Conservation (phyloP, 2,797 vertebrate genomes). For the Hypotaenidia philippensis region DNA sequence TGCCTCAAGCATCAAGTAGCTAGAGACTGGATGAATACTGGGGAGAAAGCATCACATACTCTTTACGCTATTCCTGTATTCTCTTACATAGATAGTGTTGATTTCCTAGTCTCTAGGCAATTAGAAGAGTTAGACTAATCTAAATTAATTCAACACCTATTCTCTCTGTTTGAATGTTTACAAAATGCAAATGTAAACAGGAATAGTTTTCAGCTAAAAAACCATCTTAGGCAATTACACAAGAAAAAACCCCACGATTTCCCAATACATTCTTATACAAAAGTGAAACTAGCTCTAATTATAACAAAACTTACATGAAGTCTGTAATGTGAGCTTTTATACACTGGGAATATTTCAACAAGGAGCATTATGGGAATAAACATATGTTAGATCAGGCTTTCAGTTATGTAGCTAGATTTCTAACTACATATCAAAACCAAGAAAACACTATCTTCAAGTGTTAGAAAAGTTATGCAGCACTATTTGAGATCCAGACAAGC, state of each 20-base stretch:
- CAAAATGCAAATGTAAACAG: background rate
- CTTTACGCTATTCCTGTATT: background rate
- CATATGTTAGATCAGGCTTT: background rate
- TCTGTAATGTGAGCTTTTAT: background rate
- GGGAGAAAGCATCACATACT: accelerated
- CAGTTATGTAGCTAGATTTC: background rate
- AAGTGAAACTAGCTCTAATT: background rate
- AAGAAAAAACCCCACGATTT: background rate
- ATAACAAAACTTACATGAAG: background rate
- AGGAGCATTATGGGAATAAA: background rate
- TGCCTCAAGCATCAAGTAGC: background rate
- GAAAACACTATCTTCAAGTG: background rate
- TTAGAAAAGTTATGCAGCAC: background rate
- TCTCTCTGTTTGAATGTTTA: background rate
- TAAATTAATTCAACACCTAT: background rate
- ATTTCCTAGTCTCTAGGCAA: background rate
- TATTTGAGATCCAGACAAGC: background rate
- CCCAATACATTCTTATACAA: background rate
- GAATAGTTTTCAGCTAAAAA: background rate
- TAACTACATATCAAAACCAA: background rate
- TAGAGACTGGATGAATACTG: background rate
- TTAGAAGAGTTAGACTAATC: background rate
- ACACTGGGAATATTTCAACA: background rate
- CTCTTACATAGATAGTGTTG: background rate
- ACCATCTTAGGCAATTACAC: background rate